These are phyloP conservation scores for Chaetophractus vellerosus DNA, from an alignment of 2,797 vertebrate species.

Conservation along the genomic window DNA sequence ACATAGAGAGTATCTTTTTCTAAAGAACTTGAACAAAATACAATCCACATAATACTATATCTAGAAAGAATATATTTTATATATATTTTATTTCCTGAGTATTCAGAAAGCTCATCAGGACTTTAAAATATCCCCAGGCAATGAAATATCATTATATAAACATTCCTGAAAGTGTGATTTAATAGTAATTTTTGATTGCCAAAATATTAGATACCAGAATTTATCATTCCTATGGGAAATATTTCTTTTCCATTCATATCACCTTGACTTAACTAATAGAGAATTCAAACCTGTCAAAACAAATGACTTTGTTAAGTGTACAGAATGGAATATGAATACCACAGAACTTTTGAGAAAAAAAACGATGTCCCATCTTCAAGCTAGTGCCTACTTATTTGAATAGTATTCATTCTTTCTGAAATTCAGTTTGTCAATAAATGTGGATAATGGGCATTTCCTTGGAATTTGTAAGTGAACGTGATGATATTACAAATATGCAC, in stretches of 20 bases:
- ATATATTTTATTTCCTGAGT: neutral
- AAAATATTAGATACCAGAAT: neutral
- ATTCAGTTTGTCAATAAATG: too few relatives aligned
- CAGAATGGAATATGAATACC: neutral
- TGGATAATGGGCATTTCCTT: neutral
- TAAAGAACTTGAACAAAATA: neutral
- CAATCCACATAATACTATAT: neutral
- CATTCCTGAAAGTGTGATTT: conserved; percentile 9
- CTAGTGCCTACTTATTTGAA: neutral
- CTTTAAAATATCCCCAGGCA: neutral
- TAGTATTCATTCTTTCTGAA: neutral
- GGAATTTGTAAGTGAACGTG: neutral
- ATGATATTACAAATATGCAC: neutral
- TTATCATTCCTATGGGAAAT: conserved; percentile 3
- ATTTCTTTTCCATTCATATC: conserved; percentile 6
- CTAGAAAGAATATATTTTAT: neutral
- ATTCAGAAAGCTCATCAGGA: neutral
- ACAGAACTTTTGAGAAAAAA: neutral
- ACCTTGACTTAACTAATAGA: neutral
- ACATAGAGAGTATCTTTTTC: neutral
- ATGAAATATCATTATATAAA: neutral
- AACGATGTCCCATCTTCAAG: neutral
- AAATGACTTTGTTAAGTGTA: neutral
- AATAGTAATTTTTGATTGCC: neutral
- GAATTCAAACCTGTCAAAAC: neutral